A percentile compares a stretch with the other conserved stretches of the same genome.
Conservation (phyloP, 2,797 vertebrate species). For the Dendrocincla fuliginosa region DNA sequence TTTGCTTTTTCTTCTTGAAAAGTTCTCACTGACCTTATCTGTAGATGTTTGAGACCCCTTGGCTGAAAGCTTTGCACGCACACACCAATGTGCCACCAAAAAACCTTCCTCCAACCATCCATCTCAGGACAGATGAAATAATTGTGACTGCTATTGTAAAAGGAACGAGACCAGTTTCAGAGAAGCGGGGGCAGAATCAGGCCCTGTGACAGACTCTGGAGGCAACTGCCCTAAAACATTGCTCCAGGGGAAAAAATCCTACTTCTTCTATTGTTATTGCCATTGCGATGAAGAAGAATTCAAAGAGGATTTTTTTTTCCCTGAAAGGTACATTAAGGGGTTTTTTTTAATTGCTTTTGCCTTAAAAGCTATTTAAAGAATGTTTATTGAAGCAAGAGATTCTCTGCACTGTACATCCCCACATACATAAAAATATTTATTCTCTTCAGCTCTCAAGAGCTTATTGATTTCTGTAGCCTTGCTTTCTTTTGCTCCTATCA, state of each 20-base stretch:
- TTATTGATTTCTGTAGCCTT: neutral
- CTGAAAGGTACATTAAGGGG: neutral
- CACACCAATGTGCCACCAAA: neutral
- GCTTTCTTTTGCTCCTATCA: neutral
- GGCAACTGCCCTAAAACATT: neutral
- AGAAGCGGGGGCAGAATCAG: neutral
- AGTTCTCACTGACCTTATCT: neutral
- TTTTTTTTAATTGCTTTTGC: neutral
- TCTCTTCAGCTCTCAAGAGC: neutral
- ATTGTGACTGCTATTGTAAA: neutral
- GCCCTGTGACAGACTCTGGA: neutral
- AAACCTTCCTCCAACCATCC: accelerated
- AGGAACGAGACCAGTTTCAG: neutral
- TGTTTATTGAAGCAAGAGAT: neutral
- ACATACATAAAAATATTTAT: neutral
- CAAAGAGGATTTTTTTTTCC: neutral
- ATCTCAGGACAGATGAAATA: neutral
- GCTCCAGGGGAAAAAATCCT: neutral
- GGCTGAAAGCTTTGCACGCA: neutral
- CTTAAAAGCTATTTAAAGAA: neutral
- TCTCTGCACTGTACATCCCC: neutral
- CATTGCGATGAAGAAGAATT: neutral
- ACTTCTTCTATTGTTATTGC: neutral
- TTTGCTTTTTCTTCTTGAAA: neutral
- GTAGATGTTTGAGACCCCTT: neutral